phyloP scores from a whole-genome alignment of 2,797 vertebrate genomes.

The Psittacula echo region DNA sequence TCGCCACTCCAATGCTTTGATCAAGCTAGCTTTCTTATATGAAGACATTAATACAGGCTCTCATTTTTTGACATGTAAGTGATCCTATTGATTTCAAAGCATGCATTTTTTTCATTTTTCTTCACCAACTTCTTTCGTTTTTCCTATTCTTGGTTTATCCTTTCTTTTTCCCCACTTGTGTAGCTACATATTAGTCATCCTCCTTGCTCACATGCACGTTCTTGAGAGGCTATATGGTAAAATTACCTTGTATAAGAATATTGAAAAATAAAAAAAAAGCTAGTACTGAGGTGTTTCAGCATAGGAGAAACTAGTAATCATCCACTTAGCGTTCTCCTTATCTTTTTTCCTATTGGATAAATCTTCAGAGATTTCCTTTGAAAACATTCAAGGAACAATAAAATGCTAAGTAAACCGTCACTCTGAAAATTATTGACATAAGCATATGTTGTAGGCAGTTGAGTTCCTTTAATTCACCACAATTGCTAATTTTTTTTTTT shows the following conservation, averaged over 20 bases:
- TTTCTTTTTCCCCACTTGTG: neutral
- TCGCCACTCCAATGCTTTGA: neutral
- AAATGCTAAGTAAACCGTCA: neutral
- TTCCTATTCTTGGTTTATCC: neutral
- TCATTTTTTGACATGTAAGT: neutral
- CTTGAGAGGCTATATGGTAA: neutral
- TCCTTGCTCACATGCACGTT: neutral
- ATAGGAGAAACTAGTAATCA: neutral
- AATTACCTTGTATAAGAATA: neutral
- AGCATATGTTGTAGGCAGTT: neutral
- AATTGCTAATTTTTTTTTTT: neutral
- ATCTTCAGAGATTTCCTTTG: neutral
- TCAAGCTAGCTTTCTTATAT: neutral
- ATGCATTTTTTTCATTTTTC: neutral
- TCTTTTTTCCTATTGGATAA: neutral
- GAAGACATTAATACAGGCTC: neutral
- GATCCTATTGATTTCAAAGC: neutral
- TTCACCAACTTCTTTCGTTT: neutral
- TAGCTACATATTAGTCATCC: neutral
- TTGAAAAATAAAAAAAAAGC: neutral
- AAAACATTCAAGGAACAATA: neutral
- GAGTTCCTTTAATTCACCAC: neutral
- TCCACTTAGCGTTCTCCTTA: neutral
- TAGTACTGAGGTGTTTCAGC: neutral
- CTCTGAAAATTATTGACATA: neutral